These are phyloP conservation scores for Trichonephila clavipes DNA, from an alignment of 1,140 invertebrate genomes.

Conservation along the genomic window DNA sequence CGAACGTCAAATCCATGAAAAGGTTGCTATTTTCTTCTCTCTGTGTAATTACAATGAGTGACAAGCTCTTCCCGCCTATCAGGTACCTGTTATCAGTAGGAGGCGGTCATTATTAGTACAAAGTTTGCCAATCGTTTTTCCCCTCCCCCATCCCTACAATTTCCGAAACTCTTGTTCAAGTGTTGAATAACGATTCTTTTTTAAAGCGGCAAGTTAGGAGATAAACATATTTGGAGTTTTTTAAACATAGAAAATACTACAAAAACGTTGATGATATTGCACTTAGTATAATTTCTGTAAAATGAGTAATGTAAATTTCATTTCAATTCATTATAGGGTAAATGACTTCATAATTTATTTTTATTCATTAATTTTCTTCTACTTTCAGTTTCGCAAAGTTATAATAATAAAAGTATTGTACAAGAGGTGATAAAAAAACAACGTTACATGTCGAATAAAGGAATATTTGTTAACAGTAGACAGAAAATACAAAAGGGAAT, in stretches of 20 bases:
- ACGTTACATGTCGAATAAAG: too few species aligned
- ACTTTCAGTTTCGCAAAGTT: too few species aligned
- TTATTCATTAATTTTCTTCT: too few species aligned
- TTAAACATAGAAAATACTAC: neutral
- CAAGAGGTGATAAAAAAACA: too few species aligned
- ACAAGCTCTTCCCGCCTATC: conserved; percentile 12
- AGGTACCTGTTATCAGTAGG: neutral
- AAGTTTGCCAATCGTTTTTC: neutral
- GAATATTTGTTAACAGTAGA: too few species aligned
- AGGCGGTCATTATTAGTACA: neutral
- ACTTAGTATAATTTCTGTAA: too few species aligned
- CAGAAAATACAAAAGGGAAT: too few species aligned
- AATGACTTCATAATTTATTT: too few species aligned
- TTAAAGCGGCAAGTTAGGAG: neutral
- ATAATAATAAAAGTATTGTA: too few species aligned
- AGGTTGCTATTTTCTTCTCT: neutral
- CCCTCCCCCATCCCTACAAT: neutral
- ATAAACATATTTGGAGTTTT: neutral
- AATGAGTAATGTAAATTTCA: too few species aligned
- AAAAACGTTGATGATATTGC: too few species aligned
- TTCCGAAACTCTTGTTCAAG: neutral
- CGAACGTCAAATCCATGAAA: conserved; percentile 11
- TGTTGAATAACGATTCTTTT: neutral
- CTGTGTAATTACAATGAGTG: conserved; percentile 17
- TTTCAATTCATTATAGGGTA: too few species aligned